phyloP scores from a whole-genome alignment of 1,140 invertebrate genomes.

The Aphidius ervi region DNA sequence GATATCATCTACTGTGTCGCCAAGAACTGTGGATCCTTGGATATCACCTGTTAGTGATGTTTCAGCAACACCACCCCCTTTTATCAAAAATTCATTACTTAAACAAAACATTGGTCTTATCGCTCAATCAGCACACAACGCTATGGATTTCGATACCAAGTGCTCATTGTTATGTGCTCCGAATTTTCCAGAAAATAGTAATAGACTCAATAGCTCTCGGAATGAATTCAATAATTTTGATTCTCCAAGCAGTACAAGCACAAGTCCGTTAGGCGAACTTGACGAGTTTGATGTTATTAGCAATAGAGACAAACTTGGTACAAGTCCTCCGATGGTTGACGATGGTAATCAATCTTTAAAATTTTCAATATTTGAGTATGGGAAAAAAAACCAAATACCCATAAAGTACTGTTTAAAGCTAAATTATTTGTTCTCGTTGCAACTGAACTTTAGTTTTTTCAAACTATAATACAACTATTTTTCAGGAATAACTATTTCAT shows the following conservation, averaged over 20 bases:
- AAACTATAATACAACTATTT: slow-evolving; percentile 17
- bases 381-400: no score
- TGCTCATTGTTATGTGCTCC: slow-evolving; percentile 13
- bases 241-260: slow-evolving; percentile 27
- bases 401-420: no score
- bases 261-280: slow-evolving; percentile 66
- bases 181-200: slow-evolving; percentile 35
- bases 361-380: background rate
- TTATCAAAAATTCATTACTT: slow-evolving; percentile 36
- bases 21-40: slow-evolving; percentile 52
- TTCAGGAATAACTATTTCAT: slow-evolving; percentile 46
- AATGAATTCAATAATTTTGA: slow-evolving; percentile 41
- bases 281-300: slow-evolving; percentile 82
- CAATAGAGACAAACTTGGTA: slow-evolving; percentile 58
- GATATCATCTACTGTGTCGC: slow-evolving; percentile 38
- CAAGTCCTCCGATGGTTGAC: slow-evolving; percentile 46
- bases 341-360: slow-evolving; percentile 40
- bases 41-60: slow-evolving; percentile 43
- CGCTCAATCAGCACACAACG: slow-evolving; percentile 38
- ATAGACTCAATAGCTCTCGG: slow-evolving; percentile 44
- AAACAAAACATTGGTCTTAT: slow-evolving; percentile 37
- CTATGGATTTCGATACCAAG: slow-evolving; percentile 39
- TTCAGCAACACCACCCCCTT: slow-evolving; percentile 29
- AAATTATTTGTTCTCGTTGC: background rate
- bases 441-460: slow-evolving; percentile 5